Percentiles rank a stretch among this genome's conserved stretches.
Conservation (phyloP, 2,113 vertebrate genomes). For the Phodopus roborovskii region DNA sequence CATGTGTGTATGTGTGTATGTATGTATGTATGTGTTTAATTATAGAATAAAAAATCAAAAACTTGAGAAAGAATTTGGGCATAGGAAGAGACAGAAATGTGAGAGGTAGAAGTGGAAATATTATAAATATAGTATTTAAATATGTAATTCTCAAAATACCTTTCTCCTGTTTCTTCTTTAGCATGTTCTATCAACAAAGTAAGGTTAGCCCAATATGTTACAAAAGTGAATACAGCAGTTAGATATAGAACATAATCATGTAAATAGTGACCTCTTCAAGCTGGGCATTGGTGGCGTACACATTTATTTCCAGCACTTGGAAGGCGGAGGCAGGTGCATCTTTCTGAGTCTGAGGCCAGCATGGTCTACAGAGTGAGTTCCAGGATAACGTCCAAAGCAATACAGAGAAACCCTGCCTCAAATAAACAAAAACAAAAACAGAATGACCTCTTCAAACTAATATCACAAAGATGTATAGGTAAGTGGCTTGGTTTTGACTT, state of each 20-base stretch:
- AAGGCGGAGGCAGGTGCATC: no score
- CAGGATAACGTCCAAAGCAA: no score
- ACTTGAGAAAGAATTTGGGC: neutral
- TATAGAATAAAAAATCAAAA: neutral
- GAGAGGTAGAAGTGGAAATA: neutral
- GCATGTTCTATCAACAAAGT: neutral
- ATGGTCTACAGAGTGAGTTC: no score
- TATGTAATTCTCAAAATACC: neutral
- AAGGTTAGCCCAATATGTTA: neutral
- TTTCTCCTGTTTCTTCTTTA: neutral
- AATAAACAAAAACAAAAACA: neutral
- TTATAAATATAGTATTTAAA: neutral
- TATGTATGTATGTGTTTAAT: neutral
- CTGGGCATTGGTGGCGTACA: no score
- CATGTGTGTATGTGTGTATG: neutral
- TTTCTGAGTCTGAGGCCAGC: no score
- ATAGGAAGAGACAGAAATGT: neutral
- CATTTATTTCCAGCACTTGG: no score
- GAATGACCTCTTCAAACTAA: neutral
- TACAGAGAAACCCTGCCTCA: no score
- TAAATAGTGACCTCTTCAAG: neutral
- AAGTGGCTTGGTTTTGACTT: neutral
- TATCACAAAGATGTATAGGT: neutral
- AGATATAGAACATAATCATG: neutral
- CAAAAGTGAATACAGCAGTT: neutral